Conservation (phyloP, 1,140 invertebrate genomes). For the Zaprionus ornatus region DNA sequence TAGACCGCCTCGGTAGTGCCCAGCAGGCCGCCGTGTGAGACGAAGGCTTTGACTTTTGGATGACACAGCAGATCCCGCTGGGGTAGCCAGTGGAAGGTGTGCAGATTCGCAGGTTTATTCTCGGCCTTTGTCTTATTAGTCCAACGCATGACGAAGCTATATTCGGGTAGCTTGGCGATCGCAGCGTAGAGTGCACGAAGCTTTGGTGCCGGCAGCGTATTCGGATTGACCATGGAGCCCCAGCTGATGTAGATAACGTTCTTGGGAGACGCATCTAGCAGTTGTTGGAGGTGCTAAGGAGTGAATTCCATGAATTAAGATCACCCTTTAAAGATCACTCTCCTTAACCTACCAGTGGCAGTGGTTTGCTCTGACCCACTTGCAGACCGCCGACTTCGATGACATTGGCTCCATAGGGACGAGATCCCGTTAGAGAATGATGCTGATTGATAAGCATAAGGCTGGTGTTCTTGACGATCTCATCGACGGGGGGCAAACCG, state of each 20-base stretch:
- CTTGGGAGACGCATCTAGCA: slow-evolving; percentile 55
- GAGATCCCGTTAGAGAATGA: slow-evolving; percentile 85
- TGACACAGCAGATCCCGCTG: slow-evolving; percentile 89
- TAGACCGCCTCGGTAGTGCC: slow-evolving; percentile 90
- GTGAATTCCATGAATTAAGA: background rate
- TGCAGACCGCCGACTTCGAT: slow-evolving; percentile 87
- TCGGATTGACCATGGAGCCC: slow-evolving; percentile 85
- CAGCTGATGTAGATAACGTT: slow-evolving; percentile 81
- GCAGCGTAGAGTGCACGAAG: slow-evolving; percentile 86
- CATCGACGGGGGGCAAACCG: slow-evolving; percentile 85
- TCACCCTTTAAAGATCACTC: background rate
- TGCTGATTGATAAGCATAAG: slow-evolving; percentile 87
- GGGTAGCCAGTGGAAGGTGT: slow-evolving; percentile 87
- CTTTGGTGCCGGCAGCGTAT: slow-evolving; percentile 85
- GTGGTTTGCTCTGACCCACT: slow-evolving; percentile 79
- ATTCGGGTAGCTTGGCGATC: slow-evolving; percentile 84
- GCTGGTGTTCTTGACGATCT: slow-evolving; percentile 85
- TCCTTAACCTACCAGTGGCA: slow-evolving; percentile 83
- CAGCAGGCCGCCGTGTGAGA: slow-evolving; percentile 90
- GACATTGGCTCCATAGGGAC: slow-evolving; percentile 85
- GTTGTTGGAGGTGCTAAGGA: slow-evolving; percentile 67
- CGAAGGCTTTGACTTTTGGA: slow-evolving; percentile 87
- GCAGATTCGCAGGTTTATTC: slow-evolving; percentile 86
- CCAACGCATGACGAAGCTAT: slow-evolving; percentile 89
- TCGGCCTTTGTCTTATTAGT: slow-evolving; percentile 85